A percentile compares a stretch with the other conserved stretches of the same genome.
Evolutionary conservation across 2,113 vertebrate species (phyloP).

Genomic region (Entomyzon cyanotis): DNA sequence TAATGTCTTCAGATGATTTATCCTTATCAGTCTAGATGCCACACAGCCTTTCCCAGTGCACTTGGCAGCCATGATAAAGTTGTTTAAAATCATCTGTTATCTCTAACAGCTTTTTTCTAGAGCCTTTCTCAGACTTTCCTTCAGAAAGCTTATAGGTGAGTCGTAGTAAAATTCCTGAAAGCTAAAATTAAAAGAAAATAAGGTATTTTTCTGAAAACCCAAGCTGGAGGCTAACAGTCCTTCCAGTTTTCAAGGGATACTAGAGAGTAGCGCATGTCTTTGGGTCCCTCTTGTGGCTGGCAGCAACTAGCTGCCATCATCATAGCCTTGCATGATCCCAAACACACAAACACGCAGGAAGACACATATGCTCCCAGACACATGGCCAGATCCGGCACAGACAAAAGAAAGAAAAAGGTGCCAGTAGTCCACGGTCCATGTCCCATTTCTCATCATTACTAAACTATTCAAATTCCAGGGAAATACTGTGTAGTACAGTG

Average conservation of each 20-base stretch:
- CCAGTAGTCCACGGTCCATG: neutral
- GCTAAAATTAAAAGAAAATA: neutral
- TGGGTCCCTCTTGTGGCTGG: constrained; percentile 66
- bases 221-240: neutral
- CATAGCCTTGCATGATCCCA: neutral
- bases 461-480: neutral
- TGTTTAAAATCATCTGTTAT: neutral
- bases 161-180: neutral
- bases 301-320: neutral
- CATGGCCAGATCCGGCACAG: neutral
- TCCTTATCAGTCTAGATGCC: neutral
- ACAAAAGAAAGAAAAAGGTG: neutral
- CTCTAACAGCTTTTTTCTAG: neutral
- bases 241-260: neutral
- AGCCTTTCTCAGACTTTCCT: neutral
- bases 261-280: neutral
- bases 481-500: fast-evolving
- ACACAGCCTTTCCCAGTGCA: neutral
- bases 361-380: fast-evolving
- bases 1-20: neutral
- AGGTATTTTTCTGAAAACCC: neutral
- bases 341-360: fast-evolving
- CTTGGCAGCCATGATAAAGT: neutral
- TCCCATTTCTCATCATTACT: neutral
- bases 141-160: neutral